Percentiles rank a stretch among this genome's conserved stretches.
phyloP scores from a whole-genome alignment of 2,888 invertebrate species.

The Philereme vetulata region DNA sequence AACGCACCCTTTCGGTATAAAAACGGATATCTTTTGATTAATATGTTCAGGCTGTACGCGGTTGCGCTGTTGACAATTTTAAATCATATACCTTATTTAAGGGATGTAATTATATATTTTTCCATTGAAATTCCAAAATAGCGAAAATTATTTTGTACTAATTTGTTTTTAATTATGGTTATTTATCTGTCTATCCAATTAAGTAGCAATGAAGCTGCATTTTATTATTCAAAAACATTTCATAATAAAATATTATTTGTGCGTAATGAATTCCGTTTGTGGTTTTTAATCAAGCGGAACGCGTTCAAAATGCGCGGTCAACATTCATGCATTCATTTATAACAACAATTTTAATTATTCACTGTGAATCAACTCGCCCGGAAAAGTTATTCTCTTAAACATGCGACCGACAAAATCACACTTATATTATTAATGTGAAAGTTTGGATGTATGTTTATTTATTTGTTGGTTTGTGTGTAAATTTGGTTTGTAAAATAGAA shows the following conservation, averaged over 20 bases:
- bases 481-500: too few species aligned
- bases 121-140: too few species aligned
- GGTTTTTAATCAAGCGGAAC: slow-evolving; percentile 63
- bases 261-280: slow-evolving; percentile 51
- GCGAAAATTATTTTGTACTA: too few species aligned
- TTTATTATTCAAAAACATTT: background rate
- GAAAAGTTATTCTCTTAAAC: slow-evolving; percentile 46
- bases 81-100: background rate
- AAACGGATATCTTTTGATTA: slow-evolving; percentile 78
- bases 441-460: too few species aligned
- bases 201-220: too few species aligned
- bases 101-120: too few species aligned
- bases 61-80: slow-evolving; percentile 32
- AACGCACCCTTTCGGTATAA: slow-evolving; percentile 75
- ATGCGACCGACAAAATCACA: background rate
- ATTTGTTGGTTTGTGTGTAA: too few species aligned
- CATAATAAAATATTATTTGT: slow-evolving; percentile 3
- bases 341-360: slow-evolving; percentile 69
- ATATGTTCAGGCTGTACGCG: slow-evolving; percentile 54
- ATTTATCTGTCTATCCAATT: too few species aligned
- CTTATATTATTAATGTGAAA: too few species aligned
- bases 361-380: slow-evolving; percentile 51
- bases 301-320: slow-evolving; percentile 64
- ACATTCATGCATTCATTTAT: slow-evolving; percentile 58
- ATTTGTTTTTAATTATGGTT: too few species aligned